These are phyloP conservation scores for Athalia circularis DNA, from an alignment of 2,888 invertebrate genomes.

Conservation along the genomic window DNA sequence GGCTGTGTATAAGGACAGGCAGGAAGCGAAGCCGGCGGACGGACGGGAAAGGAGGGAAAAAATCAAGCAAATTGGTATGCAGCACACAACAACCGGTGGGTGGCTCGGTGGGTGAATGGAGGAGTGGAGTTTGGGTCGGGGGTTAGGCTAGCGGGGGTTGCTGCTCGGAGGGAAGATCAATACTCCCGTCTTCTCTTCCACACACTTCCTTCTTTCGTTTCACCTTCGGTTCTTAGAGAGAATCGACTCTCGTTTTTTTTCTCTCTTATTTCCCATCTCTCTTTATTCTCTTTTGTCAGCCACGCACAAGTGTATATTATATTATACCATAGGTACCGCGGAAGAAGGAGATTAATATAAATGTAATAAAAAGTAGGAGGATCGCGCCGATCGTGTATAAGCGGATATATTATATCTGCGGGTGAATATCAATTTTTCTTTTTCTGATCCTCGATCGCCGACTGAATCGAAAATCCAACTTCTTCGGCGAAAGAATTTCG, in stretches of 20 bases:
- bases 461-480: background rate
- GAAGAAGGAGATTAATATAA: conserved; percentile 34
- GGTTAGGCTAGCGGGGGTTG: conserved; percentile 63
- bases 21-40: conserved; percentile 58
- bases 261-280: background rate
- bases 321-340: background rate
- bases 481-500: too few relatives aligned
- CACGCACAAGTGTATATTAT: too few relatives aligned
- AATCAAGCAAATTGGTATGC: conserved; percentile 80
- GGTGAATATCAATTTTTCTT: background rate
- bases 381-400: conserved; percentile 1
- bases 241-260: background rate
- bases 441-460: background rate
- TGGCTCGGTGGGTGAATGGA: conserved; percentile 66
- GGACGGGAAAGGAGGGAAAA: conserved; percentile 72
- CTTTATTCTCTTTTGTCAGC: too few relatives aligned
- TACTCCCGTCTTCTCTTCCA: conserved; percentile 70
- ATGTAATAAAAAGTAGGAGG: conserved; percentile 32
- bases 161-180: conserved; percentile 71
- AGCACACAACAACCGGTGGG: conserved; percentile 77
- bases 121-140: conserved; percentile 68
- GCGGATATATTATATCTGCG: conserved; percentile 5
- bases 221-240: conserved; percentile 36
- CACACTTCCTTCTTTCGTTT: conserved; percentile 46
- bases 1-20: conserved; percentile 56